These are phyloP conservation scores for Diplogasteroides magnus DNA, from an alignment of 1,140 invertebrate genomes.

Conservation along the genomic window DNA sequence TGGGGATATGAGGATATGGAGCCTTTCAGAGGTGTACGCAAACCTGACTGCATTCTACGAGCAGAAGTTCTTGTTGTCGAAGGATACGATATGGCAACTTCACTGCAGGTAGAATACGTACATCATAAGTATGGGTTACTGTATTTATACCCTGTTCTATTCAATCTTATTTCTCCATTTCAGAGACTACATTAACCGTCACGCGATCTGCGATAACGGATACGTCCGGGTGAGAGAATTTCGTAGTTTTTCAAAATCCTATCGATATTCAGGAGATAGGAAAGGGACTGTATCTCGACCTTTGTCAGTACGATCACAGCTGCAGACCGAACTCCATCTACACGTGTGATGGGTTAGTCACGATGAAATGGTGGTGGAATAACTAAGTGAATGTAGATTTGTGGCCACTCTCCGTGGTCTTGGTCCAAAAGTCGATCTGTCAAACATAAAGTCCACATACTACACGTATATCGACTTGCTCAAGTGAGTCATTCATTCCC, in stretches of 20 bases:
- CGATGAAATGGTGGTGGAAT: neutral
- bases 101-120: no score
- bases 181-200: conserved; percentile 54
- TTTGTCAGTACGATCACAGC: conserved; percentile 52
- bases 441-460: conserved; percentile 38
- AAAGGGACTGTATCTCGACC: conserved; percentile 53
- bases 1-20: conserved; percentile 1
- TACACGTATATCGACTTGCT: conserved; percentile 53
- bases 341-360: conserved; percentile 17
- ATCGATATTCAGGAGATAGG: conserved; percentile 45
- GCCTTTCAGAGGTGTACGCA: conserved; percentile 46
- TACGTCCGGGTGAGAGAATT: conserved; percentile 41
- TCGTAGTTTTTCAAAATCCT: neutral
- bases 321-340: conserved; percentile 44
- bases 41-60: conserved; percentile 44
- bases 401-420: conserved; percentile 41
- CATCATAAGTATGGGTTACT: no score
- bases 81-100: conserved; percentile 46
- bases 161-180: no score
- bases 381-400: no score
- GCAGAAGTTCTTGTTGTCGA: conserved; percentile 35
- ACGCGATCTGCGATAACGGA: conserved; percentile 48
- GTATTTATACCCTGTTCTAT: no score
- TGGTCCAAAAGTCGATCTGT: conserved; percentile 35
- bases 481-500: conserved; percentile 23